These are phyloP conservation scores for Struthidea cinerea DNA, from an alignment of 2,113 vertebrate species.

Conservation along the genomic window DNA sequence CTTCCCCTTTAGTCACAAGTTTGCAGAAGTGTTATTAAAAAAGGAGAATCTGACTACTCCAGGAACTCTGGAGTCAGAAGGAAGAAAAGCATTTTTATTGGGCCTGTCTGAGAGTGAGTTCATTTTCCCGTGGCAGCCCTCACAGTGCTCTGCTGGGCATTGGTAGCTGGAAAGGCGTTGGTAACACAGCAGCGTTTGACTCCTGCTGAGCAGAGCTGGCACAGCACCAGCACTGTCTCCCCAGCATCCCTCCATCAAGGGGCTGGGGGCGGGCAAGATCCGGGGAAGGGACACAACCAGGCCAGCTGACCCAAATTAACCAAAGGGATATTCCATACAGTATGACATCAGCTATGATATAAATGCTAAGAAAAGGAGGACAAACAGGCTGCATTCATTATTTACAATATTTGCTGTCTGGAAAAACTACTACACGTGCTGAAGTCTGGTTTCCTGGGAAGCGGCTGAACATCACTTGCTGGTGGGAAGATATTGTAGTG, in stretches of 20 bases:
- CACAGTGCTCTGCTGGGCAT: not conserved
- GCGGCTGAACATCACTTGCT: not conserved
- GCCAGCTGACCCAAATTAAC: not conserved
- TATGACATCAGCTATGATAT: not conserved
- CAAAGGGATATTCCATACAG: not conserved
- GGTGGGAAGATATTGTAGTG: too few species aligned
- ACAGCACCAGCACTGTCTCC: not conserved
- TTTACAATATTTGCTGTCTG: not conserved
- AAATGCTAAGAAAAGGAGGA: not conserved
- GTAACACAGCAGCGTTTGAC: not conserved
- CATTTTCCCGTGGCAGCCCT: not conserved
- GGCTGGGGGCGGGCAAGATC: not conserved
- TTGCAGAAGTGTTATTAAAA: not conserved
- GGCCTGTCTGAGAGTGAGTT: not conserved
- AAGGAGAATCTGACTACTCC: not conserved
- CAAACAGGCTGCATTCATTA: not conserved
- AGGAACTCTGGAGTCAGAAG: not conserved
- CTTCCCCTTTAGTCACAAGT: not conserved
- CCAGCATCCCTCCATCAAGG: not conserved
- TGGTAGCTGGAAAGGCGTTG: not conserved
- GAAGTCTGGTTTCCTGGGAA: not conserved
- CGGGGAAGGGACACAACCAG: not conserved
- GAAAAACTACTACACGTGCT: rapidly evolving
- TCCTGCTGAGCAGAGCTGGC: not conserved
- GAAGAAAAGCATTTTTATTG: not conserved